Percentiles rank a stretch among this genome's conserved stretches.
Conservation (phyloP, 2,797 vertebrate genomes). For the Urocyon cinereoargenteus region DNA sequence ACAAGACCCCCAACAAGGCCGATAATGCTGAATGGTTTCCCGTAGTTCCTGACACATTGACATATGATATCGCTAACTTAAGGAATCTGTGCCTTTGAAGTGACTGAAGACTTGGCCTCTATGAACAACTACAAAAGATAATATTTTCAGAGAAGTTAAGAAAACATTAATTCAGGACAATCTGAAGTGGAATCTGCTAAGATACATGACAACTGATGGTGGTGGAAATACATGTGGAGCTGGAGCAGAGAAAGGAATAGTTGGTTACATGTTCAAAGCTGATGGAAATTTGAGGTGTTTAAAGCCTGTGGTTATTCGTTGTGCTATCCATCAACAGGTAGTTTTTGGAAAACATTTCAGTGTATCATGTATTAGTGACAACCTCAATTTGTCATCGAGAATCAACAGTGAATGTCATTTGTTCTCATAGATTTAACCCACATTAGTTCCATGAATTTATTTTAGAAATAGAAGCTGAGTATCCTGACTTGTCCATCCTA, state of each 20-base stretch:
- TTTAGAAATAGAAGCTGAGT: not conserved
- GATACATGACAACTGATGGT: not conserved
- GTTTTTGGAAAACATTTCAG: not conserved
- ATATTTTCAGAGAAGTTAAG: not conserved
- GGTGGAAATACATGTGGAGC: not conserved
- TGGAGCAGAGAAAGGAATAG: not conserved
- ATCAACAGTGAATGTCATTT: not conserved
- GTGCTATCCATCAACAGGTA: not conserved
- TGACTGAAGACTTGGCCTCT: not conserved
- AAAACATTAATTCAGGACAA: not conserved
- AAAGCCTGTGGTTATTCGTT: not conserved
- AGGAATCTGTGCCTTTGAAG: not conserved
- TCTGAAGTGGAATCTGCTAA: not conserved
- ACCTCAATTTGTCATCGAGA: not conserved
- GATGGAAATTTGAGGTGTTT: not conserved
- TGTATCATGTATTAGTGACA: not conserved
- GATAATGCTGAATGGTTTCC: not conserved
- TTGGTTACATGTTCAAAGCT: not conserved
- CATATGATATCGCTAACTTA: not conserved
- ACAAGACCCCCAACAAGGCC: not conserved
- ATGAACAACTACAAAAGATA: not conserved
- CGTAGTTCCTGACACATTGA: not conserved
- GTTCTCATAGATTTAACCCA: not conserved
- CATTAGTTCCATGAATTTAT: not conserved
- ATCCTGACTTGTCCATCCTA: not conserved